Conservation (phyloP, 2,888 invertebrate genomes). For the Clepsis dumicolana region DNA sequence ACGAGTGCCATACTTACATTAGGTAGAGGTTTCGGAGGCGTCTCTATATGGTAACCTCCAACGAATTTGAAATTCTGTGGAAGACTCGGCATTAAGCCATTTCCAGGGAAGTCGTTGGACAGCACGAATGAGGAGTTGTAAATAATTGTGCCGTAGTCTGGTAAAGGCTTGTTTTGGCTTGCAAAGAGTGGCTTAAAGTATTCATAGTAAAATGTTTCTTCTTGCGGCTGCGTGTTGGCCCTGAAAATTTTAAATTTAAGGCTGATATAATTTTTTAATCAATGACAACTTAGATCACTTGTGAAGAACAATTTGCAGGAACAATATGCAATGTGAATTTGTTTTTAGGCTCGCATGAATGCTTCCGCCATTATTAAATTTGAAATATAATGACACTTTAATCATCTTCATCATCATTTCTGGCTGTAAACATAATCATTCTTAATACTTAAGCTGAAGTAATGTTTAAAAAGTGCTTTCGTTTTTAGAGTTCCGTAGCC, state of each 20-base stretch:
- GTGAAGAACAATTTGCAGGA: too few species aligned
- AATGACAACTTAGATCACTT: too few species aligned
- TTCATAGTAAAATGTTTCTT: conserved; percentile 50
- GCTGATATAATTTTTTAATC: too few species aligned
- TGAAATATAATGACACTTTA: too few species aligned
- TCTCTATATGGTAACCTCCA: conserved; percentile 66
- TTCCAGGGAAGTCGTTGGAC: conserved; percentile 64
- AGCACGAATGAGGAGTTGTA: conserved; percentile 65
- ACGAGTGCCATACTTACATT: conserved; percentile 53
- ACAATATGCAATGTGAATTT: too few species aligned
- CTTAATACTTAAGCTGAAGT: too few species aligned
- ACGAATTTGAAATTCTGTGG: conserved; percentile 65
- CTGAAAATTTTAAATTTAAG: conserved; percentile 31
- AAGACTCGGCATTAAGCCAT: conserved; percentile 54
- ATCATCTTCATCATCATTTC: too few species aligned
- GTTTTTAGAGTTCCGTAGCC: too few species aligned
- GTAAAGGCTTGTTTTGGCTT: conserved; percentile 53
- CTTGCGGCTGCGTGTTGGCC: conserved; percentile 39
- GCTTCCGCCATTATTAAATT: too few species aligned
- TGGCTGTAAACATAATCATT: too few species aligned
- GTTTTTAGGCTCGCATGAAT: too few species aligned
- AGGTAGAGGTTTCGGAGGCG: conserved; percentile 58
- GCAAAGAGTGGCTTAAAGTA: conserved; percentile 53
- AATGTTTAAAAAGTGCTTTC: too few species aligned
- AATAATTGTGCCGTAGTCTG: conserved; percentile 54